Evolutionary conservation across 2,113 vertebrate species (phyloP), one percentile per base, ranked within the genome.

Genomic region (Psophia crepitans): DNA sequence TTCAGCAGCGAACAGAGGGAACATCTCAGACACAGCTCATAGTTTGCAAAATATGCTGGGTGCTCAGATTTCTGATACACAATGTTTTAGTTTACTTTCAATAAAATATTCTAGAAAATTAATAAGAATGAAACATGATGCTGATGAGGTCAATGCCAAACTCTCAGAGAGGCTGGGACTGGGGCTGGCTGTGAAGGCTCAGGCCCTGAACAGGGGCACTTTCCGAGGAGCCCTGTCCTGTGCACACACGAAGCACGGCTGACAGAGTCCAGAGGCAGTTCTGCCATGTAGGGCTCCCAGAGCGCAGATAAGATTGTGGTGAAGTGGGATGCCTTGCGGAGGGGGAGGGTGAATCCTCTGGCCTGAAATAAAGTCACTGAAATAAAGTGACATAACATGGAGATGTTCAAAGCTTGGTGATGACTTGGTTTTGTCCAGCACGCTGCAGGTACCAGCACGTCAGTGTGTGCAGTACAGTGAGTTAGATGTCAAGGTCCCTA

Each of bases 221-320:
- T 95, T 70, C 58, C 80, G 64, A 84, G 81, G 91, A 84, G 63
- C 70, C 56, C 75, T 73, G 66, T 74, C 70, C 71, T 68, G 32
- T 28, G 88, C 33, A 24, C 68, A 68, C 64, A 57, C 7, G 80
- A 71, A 92, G 84, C 87, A 66, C 1, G 19, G 74, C 91, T 96
- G 96, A 96, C 90, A 96, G 71, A 96, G 70, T 91, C 92, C 94
- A 96, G 97, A 97, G 89, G 94, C 95, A 91, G 91, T 49, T 96
- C 73, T 94, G 96, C 86, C 33, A 37, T 69, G 89, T 64, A 91
- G 96, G 85, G 89, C 91, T 95, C 65, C 92, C 68, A 30, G 65
- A 57, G 80, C 2, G 7, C 13, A 96, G 97, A 97, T 97, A 97
- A 97, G 94, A 76, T 87, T 89, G 70, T 44, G 65, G 84, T 51